Base-by-base conservation (phyloP, 2,797 vertebrate species). In the Valencia hispanica region DNA sequence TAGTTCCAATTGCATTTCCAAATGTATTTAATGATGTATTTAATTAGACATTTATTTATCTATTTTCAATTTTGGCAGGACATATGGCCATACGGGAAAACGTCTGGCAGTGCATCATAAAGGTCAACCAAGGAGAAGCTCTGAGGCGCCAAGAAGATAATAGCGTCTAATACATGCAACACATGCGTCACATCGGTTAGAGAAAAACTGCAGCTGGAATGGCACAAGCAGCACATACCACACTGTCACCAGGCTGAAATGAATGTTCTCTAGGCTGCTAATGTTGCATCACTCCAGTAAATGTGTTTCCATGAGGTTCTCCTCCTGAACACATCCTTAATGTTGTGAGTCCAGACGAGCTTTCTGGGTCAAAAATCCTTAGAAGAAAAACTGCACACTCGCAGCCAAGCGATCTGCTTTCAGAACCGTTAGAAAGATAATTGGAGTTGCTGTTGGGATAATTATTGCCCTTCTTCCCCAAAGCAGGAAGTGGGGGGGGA, bases 121-220 rank as follows among this genome's bases (percentile, higher is more conserved):
- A 88, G 91, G 91, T 88, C 85, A 89, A 61, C 55, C 69, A 30
- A 90, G 87, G 89, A 87, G 85, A 79, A 84, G 84, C 81, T 84
- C 70, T 59, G 66, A 87, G 83, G 74, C 2, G 30, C 79, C 57
- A 36, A 80, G 77, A 79, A 87, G 84, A 73, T 57, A 36, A 80
- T n/a, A 69, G 14, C 1, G 7, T 63, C 86, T 79, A 63, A 88
- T 90, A 88, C 86, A 88, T 84, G 50, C 47, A 84, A 81, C 48
- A n/a, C n/a, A n/a, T n/a, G n/a, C n/a, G n/a, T 72, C 75, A 81
- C 82, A 63, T 66, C 50, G 53, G 77, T 75, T 51, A 73, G 61
- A 30, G 61, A 73, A 30, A 72, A 81, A 76, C 39, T 30, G 79
- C 25, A 68, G 59, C 74, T 75, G 3, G 5, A 75, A 57, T 0